Conservation (phyloP, 2,888 invertebrate genomes). For the Imbricaverruca yamaguchii region DNA sequence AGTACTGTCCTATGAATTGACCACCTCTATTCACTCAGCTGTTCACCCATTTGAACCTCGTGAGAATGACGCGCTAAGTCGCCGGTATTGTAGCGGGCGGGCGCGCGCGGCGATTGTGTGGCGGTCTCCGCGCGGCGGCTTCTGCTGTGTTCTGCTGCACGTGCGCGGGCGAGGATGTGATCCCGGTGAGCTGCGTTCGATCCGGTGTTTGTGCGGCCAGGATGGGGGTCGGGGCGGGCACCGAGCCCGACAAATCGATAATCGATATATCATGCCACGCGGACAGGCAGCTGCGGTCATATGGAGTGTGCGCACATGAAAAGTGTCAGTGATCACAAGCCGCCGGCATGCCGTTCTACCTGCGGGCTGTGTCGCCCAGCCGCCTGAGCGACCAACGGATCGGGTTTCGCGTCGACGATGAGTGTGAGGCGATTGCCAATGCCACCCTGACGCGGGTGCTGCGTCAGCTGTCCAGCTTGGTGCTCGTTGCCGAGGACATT, state of each 20-base stretch:
- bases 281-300: too few relatives aligned
- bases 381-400: background rate
- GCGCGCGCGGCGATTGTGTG: background rate
- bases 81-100: background rate
- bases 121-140: background rate
- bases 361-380: background rate
- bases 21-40: background rate
- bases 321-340: too few relatives aligned
- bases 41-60: background rate
- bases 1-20: background rate
- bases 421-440: conserved; percentile 78
- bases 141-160: background rate
- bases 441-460: conserved; percentile 75
- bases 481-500: conserved; percentile 74
- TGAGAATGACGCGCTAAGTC: background rate
- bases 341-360: background rate
- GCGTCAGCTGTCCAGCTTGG: conserved; percentile 74
- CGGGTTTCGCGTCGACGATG: conserved; percentile 49
- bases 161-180: background rate
- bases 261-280: too few relatives aligned
- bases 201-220: too few relatives aligned
- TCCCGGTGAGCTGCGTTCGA: too few relatives aligned
- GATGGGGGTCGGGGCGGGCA: too few relatives aligned
- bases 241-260: too few relatives aligned
- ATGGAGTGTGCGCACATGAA: too few relatives aligned